Base-by-base conservation (phyloP, 2,113 vertebrate species). In the Antennarius striatus region DNA sequence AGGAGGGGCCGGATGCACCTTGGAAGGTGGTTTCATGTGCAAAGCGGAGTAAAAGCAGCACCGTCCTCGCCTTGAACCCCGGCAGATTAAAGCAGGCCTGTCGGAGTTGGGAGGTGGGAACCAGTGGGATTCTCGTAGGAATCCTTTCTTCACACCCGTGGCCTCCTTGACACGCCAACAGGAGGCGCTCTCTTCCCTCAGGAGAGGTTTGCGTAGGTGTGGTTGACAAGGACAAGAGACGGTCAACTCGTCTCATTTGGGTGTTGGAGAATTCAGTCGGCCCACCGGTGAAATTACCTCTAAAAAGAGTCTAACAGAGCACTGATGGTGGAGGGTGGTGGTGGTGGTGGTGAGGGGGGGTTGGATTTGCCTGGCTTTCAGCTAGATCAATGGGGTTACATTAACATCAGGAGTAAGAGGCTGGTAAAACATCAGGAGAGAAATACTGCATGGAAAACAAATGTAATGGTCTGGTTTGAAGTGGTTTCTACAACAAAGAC, bases 261-360 rank as follows among this genome's bases (percentile, higher is more conserved):
- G 32, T 40, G 17, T 56, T 69, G 78, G 51, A 60, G 73, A 73
- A 81, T 73, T 50, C 49, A 68, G 83, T 82, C 82, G 62, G 74
- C 85, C 71, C 71, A 48, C 77, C 81, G 77, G 57, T 80, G 77
- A 86, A 82, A 88, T 90, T 83, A 88, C 64, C 70, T 71, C 80
- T 84, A 75, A 76, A 88, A 77, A 86, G 72, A 75, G 71, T 77
- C 46, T 68, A 85, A 83, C 68, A 74, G 71, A 86, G 75, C 79
- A 15, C 39, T 7, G 6, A 10, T 10, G 6, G 82, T 58, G 58
- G 72, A 75, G 22, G 22, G 22, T 22, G 22, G 22, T 22, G 22
- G 22, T 22, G 22, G 22, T 22, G 22, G 22, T 22, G 22, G 22
- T 22, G 22, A 59, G 50, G 58, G 70, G 73, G 70, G 57, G 84